Evolutionary conservation across 1,140 invertebrate species (phyloP), one percentile per base, ranked within the genome.

Genomic region (Drosophila yakuba): DNA sequence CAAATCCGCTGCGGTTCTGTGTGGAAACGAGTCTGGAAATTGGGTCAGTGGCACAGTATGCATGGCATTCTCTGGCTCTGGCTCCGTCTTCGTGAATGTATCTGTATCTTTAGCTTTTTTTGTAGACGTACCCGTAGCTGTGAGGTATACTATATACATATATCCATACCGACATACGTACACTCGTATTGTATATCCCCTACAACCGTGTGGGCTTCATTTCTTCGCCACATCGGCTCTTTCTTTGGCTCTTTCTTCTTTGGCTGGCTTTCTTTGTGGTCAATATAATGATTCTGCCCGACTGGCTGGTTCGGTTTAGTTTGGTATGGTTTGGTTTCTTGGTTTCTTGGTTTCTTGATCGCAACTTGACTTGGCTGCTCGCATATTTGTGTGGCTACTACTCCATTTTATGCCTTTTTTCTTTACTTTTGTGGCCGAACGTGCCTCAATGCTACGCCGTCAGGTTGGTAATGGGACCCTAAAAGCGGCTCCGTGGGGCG

Each of bases 1-100:
- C 67, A 89, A 83, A 86, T 83, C 84, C 79, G 84, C 61, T 86
- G 82, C 54, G 74, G 81, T 71, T 77, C 77, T 62, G 45, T 61
- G 51, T 66, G 64, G 64, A 68, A 68, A 88, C 84, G 77, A 88
- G 84, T 88, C 76, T 85, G 82, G 73, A 88, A 89, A 91, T 80
- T 91, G 79, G 89, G 89, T 91, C 89, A 91, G 89, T 91, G 89
- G 89, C 84, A 91, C 89, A 91, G 78, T 81, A 88, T 88, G 84
- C 85, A 89, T 84, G 84, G 79, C 76, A 86, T 88, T 78, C 63
- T 86, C 63, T 36, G 71, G 66, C 63, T 86, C 63, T 36, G 71
- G 66, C 61, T 44, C 39, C 56, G 80, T 66, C 15, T 57, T 41
- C 20, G 20, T 20, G 2, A 20, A 20, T 32, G 81, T 74, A 52